A percentile compares a stretch with the other conserved stretches of the same genome.
These are phyloP conservation scores for Coecobrya sp. DNA, from an alignment of 2,888 invertebrate species.

Conservation along the genomic window DNA sequence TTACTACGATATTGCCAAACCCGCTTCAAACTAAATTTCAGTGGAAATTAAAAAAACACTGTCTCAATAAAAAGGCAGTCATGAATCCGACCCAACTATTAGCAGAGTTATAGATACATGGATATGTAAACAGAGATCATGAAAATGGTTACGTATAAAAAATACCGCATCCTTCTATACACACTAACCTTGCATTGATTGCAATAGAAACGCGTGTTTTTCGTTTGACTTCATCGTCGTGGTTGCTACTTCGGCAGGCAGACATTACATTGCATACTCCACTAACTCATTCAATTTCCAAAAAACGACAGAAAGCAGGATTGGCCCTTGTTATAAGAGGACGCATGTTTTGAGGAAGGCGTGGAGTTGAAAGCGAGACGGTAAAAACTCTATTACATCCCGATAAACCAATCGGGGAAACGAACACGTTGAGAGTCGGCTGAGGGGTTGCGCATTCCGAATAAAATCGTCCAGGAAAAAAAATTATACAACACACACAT, in stretches of 20 bases:
- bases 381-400: slow-evolving; percentile 86
- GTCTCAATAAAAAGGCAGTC: neutral
- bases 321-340: slow-evolving; percentile 83
- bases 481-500: slow-evolving; percentile 82
- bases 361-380: slow-evolving; percentile 86
- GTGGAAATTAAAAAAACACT: neutral
- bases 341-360: slow-evolving; percentile 87
- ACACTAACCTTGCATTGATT: slow-evolving; percentile 17
- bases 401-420: slow-evolving; percentile 87
- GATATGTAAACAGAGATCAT: neutral
- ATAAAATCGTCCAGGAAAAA: slow-evolving; percentile 84
- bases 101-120: neutral
- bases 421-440: slow-evolving; percentile 85
- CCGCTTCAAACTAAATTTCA: neutral
- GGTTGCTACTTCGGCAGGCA: neutral
- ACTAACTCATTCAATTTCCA: slow-evolving; percentile 67
- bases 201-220: slow-evolving; percentile 28
- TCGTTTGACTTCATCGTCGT: slow-evolving; percentile 34
- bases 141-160: neutral
- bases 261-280: slow-evolving; percentile 56
- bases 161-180: neutral
- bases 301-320: slow-evolving; percentile 73
- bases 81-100: neutral
- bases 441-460: slow-evolving; percentile 86
- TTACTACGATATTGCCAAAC: neutral